A percentile compares a stretch with the other conserved stretches of the same genome.
Evolutionary conservation across 2,797 vertebrate species (phyloP).

Genomic region (Macrochelys suwanniensis): DNA sequence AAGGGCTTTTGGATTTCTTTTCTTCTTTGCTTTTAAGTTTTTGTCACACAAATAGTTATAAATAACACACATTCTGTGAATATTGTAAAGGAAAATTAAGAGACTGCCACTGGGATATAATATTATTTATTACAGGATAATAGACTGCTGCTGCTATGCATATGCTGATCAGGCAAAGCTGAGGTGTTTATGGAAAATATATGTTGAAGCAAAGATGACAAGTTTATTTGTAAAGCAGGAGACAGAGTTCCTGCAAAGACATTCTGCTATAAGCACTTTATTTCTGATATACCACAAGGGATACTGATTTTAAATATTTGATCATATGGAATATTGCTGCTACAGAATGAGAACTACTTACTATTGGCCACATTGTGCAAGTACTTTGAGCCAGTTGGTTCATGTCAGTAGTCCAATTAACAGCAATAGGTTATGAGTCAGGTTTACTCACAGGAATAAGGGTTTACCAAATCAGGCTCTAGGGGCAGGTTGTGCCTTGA

Average conservation of each 20-base stretch:
- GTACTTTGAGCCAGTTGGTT: background rate
- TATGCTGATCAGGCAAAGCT: slow-evolving; percentile 10
- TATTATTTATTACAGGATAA: slow-evolving; percentile 52
- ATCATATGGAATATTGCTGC: background rate
- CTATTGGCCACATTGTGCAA: background rate
- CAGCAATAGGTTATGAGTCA: background rate
- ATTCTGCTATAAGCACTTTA: slow-evolving; percentile 7
- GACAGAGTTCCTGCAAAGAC: slow-evolving; percentile 19
- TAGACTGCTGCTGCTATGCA: slow-evolving; percentile 39
- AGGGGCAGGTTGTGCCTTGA: rapidly evolving
- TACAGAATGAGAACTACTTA: background rate
- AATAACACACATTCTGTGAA: background rate
- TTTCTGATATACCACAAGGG: background rate
- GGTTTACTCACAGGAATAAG: background rate
- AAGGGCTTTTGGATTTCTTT: background rate
- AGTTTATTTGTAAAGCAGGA: slow-evolving; percentile 61
- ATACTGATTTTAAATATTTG: slow-evolving; percentile 19
- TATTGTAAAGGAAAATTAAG: slow-evolving; percentile 1
- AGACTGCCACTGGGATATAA: background rate
- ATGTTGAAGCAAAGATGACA: slow-evolving; percentile 24
- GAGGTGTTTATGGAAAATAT: slow-evolving; percentile 48
- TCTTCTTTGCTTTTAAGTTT: background rate
- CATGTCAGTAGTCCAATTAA: rapidly evolving
- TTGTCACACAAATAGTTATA: background rate
- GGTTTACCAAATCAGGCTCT: background rate